Percentiles rank a stretch among this genome's conserved stretches.
Evolutionary conservation across 1,140 invertebrate species (phyloP).

Genomic region (Drosophila repletoides): DNA sequence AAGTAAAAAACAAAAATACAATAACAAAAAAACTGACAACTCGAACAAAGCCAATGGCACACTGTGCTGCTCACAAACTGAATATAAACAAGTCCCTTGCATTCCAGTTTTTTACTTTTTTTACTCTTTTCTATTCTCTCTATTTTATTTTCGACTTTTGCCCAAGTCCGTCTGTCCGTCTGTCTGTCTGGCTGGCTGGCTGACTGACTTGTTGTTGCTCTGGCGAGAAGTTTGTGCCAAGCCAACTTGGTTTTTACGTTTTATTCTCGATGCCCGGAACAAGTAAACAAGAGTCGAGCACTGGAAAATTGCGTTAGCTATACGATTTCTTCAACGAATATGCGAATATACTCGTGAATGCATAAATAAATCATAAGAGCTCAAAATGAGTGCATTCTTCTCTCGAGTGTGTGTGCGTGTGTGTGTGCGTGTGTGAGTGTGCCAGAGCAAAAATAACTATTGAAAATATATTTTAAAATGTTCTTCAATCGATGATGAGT

Average conservation of each 20-base stretch:
- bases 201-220: slow-evolving; percentile 30
- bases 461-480: not conserved
- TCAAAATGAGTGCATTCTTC: slow-evolving; percentile 48
- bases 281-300: slow-evolving; percentile 40
- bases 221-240: slow-evolving; percentile 16
- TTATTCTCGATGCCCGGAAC: slow-evolving; percentile 16
- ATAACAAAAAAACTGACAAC: slow-evolving; percentile 53
- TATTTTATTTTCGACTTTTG: slow-evolving; percentile 6
- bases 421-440: not conserved
- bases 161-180: not conserved
- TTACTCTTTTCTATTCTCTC: not conserved
- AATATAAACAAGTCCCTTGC: slow-evolving; percentile 41
- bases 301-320: slow-evolving; percentile 50
- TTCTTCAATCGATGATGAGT: too few relatives aligned
- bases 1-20: slow-evolving; percentile 37
- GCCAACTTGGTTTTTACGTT: slow-evolving; percentile 36
- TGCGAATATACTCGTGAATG: not conserved
- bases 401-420: not conserved
- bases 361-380: slow-evolving; percentile 75
- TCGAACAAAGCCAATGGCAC: slow-evolving; percentile 50
- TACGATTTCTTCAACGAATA: not conserved
- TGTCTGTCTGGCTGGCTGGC: slow-evolving; percentile 3
- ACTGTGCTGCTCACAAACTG: slow-evolving; percentile 1
- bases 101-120: slow-evolving; percentile 22
- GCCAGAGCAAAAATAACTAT: slow-evolving; percentile 42